Evolutionary conservation across 2,113 vertebrate species (phyloP).

Genomic region (Sphaerodactylus townsendi): DNA sequence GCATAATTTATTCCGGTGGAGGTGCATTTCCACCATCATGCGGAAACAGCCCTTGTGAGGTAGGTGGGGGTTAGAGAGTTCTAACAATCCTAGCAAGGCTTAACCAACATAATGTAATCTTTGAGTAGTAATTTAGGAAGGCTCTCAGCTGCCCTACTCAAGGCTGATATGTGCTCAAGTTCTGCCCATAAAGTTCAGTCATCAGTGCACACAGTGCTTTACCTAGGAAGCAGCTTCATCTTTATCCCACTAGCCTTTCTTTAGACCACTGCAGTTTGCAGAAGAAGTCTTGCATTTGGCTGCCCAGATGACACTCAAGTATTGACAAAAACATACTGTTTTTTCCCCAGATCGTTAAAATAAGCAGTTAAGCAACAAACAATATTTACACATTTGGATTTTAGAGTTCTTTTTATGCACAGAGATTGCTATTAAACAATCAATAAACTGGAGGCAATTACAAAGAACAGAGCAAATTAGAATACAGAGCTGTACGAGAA

Average conservation of each 20-base stretch:
- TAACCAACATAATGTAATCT: too few relatives aligned
- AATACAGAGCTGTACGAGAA: background rate
- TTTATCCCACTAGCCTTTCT: too few relatives aligned
- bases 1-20: too few relatives aligned
- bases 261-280: background rate
- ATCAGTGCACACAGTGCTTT: background rate
- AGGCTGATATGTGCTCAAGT: too few relatives aligned
- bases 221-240: background rate
- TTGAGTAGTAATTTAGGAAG: too few relatives aligned
- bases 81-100: too few relatives aligned
- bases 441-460: conserved; percentile 7
- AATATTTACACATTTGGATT: conserved; percentile 5
- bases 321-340: background rate
- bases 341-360: background rate
- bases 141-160: too few relatives aligned
- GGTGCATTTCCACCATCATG: too few relatives aligned
- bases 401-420: too few relatives aligned
- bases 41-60: too few relatives aligned
- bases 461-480: conserved; percentile 1
- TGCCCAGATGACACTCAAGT: background rate
- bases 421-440: conserved; percentile 10
- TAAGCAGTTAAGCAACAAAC: background rate
- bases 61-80: too few relatives aligned
- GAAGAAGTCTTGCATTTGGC: background rate
- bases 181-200: too few relatives aligned